A percentile compares a stretch with the other conserved stretches of the same genome.
phyloP scores from a whole-genome alignment of 2,797 vertebrate genomes.

The Macrochelys suwanniensis region DNA sequence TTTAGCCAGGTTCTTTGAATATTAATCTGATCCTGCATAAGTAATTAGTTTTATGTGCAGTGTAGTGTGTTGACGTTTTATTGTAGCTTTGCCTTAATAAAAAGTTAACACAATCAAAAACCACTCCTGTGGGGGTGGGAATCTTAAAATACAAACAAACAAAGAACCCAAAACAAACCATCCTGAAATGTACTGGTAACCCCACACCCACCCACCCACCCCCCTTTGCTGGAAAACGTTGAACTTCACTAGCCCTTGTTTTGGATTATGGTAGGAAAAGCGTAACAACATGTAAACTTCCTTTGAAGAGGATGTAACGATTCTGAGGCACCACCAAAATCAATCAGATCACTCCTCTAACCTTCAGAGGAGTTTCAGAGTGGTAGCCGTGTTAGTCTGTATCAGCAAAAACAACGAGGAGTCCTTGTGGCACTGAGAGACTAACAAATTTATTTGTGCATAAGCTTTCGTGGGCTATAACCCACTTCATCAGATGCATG shows the following conservation, averaged over 20 bases:
- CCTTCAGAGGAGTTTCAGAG: background rate
- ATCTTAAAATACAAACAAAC: constrained; percentile 26
- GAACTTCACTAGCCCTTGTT: constrained; percentile 28
- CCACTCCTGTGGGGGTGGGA: background rate
- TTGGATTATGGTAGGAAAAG: background rate
- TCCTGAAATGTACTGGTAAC: background rate
- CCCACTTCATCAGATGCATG: too few species aligned
- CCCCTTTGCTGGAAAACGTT: background rate
- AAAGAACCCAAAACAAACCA: background rate
- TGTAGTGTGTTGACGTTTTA: background rate
- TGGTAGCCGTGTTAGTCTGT: too few species aligned
- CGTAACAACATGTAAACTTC: constrained; percentile 2
- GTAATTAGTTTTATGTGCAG: background rate
- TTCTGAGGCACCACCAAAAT: constrained; percentile 23
- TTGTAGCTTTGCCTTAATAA: background rate
- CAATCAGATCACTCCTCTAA: background rate
- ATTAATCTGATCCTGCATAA: background rate
- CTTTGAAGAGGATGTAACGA: background rate
- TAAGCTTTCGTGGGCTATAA: too few species aligned
- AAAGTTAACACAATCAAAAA: background rate
- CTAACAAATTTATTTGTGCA: too few species aligned
- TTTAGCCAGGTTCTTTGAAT: background rate
- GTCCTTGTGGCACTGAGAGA: too few species aligned
- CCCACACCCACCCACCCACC: too few species aligned
- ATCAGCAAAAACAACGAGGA: too few species aligned